These are phyloP conservation scores for Pleuronectes platessa DNA, from an alignment of 2,113 vertebrate genomes.

Conservation along the genomic window DNA sequence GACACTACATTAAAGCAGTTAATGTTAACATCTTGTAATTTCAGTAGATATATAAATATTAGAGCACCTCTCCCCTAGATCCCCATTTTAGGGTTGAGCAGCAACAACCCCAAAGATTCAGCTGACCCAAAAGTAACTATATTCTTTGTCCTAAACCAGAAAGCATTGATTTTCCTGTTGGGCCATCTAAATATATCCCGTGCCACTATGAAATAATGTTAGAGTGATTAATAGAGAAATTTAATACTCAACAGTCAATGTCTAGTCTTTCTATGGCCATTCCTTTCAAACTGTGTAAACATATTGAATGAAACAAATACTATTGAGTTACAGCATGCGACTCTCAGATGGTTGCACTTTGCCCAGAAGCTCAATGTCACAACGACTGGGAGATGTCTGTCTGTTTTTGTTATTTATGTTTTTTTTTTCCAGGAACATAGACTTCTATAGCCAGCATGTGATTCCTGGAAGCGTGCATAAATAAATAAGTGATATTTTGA, in stretches of 20 bases:
- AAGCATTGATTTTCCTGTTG: slow-evolving; percentile 22
- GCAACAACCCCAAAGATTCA: background rate
- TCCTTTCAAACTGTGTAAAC: slow-evolving; percentile 45
- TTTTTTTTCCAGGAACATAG: slow-evolving; percentile 62
- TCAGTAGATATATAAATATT: background rate
- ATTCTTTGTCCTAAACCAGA: background rate
- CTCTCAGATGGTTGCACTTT: slow-evolving; percentile 66
- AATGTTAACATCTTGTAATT: background rate
- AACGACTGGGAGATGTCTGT: slow-evolving; percentile 48
- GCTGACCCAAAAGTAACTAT: background rate
- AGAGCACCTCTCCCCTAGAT: background rate
- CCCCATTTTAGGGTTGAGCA: background rate
- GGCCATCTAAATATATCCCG: slow-evolving; percentile 28
- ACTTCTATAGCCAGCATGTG: slow-evolving; percentile 53
- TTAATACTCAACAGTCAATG: slow-evolving; percentile 54
- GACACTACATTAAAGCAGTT: background rate
- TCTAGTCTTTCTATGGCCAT: slow-evolving; percentile 21
- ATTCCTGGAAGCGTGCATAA: slow-evolving; percentile 74
- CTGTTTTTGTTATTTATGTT: background rate
- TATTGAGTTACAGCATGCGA: slow-evolving; percentile 59
- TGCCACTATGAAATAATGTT: slow-evolving; percentile 36
- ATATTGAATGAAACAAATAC: slow-evolving; percentile 54
- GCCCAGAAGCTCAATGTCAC: slow-evolving; percentile 73
- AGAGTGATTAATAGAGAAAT: slow-evolving; percentile 54
- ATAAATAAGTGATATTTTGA: slow-evolving; percentile 79